phyloP scores from a whole-genome alignment of 2,888 invertebrate genomes.

The Carabus problematicus region DNA sequence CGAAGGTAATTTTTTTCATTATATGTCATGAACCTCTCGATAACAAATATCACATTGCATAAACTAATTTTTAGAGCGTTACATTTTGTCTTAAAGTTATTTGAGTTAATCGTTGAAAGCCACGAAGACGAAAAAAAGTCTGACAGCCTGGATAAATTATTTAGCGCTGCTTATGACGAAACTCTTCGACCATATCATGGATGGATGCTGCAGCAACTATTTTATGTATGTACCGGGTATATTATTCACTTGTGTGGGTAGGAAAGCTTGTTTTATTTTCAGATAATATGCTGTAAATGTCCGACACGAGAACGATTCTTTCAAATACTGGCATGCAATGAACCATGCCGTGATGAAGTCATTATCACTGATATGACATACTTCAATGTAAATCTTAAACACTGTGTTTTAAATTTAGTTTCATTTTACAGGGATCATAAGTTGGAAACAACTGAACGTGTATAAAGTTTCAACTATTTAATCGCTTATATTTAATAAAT shows the following conservation, averaged over 20 bases:
- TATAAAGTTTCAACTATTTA: conserved; percentile 16
- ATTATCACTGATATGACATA: conserved; percentile 28
- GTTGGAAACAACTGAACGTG: conserved; percentile 31
- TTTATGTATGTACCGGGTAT: conserved; percentile 63
- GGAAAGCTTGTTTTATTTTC: conserved; percentile 8
- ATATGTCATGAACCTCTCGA: background rate
- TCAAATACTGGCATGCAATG: conserved; percentile 25
- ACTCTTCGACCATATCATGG: conserved; percentile 77
- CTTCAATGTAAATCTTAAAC: conserved; percentile 26
- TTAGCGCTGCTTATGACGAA: conserved; percentile 72
- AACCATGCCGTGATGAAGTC: conserved; percentile 22
- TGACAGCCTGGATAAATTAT: conserved; percentile 68
- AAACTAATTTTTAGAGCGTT: conserved; percentile 50
- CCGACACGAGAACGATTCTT: conserved; percentile 29
- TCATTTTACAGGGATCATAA: conserved; percentile 29
- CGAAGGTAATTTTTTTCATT: conserved; percentile 64
- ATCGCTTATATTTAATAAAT: too few relatives aligned
- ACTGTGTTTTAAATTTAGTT: conserved; percentile 27
- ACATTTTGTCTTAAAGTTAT: conserved; percentile 67
- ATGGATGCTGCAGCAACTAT: conserved; percentile 78
- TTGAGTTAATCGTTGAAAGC: conserved; percentile 64
- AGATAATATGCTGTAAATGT: conserved; percentile 32
- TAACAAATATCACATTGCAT: conserved; percentile 1
- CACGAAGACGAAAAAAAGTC: conserved; percentile 57
- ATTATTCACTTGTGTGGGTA: too few relatives aligned